phyloP scores from a whole-genome alignment of 2,113 vertebrate genomes.

The Xiphorhynchus elegans region DNA sequence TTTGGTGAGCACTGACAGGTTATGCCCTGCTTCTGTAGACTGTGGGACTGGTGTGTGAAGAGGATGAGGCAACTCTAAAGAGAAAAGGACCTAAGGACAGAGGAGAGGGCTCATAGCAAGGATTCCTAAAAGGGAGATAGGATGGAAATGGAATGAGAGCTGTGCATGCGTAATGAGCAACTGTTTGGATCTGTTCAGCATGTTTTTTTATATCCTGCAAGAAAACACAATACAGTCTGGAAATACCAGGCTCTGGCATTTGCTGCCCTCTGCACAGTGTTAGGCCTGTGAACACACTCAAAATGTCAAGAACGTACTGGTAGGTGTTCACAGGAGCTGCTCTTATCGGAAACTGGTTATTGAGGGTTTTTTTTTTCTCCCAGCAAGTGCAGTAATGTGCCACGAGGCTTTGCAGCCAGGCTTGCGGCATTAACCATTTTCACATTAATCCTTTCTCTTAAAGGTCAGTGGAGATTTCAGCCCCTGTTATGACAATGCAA shows the following conservation, averaged over 20 bases:
- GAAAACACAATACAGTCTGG: background rate
- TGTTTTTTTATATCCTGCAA: background rate
- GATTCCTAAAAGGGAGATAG: background rate
- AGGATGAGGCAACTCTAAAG: background rate
- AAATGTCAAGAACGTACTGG: background rate
- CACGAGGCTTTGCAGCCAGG: background rate
- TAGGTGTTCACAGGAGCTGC: background rate
- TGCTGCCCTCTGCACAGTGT: fast-evolving
- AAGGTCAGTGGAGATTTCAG: background rate
- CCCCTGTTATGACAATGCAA: background rate
- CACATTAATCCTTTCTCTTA: background rate
- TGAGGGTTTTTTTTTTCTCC: background rate
- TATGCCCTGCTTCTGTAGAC: background rate
- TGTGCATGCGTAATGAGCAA: background rate
- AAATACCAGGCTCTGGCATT: background rate
- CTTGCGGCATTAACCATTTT: background rate
- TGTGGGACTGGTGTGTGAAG: fast-evolving
- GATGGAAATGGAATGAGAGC: background rate
- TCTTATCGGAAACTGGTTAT: background rate
- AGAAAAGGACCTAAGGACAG: background rate
- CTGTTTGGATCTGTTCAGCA: background rate
- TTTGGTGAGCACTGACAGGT: background rate
- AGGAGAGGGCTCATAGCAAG: background rate
- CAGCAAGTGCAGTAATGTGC: background rate
- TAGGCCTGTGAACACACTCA: background rate